Conservation (phyloP, 1,140 invertebrate genomes). For the Pseudobourletiella spinata region DNA sequence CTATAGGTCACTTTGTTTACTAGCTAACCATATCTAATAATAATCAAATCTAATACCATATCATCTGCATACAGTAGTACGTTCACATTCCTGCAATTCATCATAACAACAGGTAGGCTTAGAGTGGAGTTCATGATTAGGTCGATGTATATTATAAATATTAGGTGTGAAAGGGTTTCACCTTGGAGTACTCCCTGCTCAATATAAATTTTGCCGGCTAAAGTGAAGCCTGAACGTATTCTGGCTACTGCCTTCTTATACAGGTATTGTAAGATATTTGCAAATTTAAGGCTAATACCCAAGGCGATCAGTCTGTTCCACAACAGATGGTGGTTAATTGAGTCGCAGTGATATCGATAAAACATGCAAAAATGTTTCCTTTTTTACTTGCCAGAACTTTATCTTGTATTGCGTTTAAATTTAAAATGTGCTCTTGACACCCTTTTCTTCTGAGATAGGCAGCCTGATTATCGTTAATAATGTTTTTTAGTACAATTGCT, state of each 20-base stretch:
- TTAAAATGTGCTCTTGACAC: slow-evolving; percentile 35
- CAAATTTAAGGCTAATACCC: background rate
- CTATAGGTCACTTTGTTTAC: background rate
- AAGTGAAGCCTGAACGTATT: background rate
- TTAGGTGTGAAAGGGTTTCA: background rate
- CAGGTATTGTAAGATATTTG: background rate
- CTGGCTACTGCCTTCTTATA: background rate
- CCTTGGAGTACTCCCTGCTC: background rate
- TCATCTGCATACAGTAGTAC: slow-evolving; percentile 1
- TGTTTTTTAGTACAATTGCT: slow-evolving; percentile 20
- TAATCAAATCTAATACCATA: background rate
- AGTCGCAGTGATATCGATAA: slow-evolving; percentile 1
- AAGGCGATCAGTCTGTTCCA: background rate
- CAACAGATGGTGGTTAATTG: background rate
- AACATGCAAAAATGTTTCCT: background rate
- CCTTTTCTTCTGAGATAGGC: slow-evolving; percentile 31
- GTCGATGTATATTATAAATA: background rate
- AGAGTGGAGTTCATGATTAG: no score
- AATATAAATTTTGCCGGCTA: background rate
- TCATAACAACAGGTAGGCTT: no score
- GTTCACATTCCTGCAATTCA: background rate
- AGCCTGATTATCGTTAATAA: slow-evolving; percentile 33
- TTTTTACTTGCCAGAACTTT: background rate
- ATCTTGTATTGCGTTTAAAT: slow-evolving; percentile 16
- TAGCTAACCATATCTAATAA: no score